A percentile compares a stretch with the other conserved stretches of the same genome.
phyloP scores from a whole-genome alignment of 2,113 vertebrate species.

The Pardalotus punctatus region DNA sequence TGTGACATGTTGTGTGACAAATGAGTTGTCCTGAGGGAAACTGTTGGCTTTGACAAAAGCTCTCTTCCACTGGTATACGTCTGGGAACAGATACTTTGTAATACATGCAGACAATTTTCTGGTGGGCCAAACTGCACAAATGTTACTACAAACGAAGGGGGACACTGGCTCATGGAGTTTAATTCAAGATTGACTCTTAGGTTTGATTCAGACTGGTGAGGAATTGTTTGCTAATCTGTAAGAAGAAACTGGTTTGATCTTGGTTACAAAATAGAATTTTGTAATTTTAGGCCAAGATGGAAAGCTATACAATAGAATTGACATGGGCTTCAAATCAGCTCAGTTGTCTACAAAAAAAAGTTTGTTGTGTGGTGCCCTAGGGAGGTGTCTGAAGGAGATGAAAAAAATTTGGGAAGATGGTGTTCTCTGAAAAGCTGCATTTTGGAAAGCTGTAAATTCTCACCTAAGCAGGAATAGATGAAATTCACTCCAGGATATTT shows the following conservation, averaged over 20 bases:
- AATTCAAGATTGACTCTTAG: not conserved
- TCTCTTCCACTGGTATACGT: not conserved
- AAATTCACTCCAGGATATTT: not conserved
- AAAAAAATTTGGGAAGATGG: not conserved
- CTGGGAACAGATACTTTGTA: not conserved
- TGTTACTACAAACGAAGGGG: not conserved
- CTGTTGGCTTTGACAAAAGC: not conserved
- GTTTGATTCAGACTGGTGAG: not conserved
- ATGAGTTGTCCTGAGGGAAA: not conserved
- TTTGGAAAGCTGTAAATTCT: not conserved
- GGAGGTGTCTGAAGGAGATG: not conserved
- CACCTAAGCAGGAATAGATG: not conserved
- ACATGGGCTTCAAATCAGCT: not conserved
- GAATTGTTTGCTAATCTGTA: not conserved
- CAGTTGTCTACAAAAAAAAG: not conserved
- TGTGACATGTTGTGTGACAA: accelerated
- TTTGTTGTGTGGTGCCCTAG: not conserved
- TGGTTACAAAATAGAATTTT: not conserved
- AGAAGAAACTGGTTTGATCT: not conserved
- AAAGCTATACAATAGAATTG: not conserved
- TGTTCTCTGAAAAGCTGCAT: not conserved
- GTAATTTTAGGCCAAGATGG: not conserved
- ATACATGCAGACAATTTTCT: not conserved
- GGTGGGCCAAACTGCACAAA: not conserved
- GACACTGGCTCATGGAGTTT: not conserved